Conservation (phyloP, 2,797 vertebrate genomes). For the Gobionotothen gibberifrons region DNA sequence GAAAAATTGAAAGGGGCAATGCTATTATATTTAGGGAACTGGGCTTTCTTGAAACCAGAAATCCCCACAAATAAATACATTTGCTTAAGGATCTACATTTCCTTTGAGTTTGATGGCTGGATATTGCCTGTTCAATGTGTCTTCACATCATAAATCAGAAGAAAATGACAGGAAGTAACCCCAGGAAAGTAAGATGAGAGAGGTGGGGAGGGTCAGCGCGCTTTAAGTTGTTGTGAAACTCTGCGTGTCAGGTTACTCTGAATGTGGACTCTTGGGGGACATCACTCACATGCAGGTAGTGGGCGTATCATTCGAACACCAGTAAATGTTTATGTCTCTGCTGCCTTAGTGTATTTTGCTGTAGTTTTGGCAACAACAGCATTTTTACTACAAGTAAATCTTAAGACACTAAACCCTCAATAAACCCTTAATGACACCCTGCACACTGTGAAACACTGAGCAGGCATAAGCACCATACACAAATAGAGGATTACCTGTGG, state of each 20-base stretch:
- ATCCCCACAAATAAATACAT: background rate
- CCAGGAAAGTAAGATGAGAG: conserved; percentile 19
- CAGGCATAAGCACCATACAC: background rate
- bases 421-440: background rate
- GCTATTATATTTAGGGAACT: background rate
- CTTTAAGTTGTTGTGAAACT: conserved; percentile 65
- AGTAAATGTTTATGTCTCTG: conserved; percentile 9
- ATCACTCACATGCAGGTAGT: conserved; percentile 31
- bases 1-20: background rate
- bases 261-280: conserved; percentile 31
- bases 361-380: background rate
- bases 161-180: conserved; percentile 3
- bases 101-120: background rate
- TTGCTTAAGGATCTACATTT: background rate
- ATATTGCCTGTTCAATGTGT: background rate
- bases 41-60: background rate
- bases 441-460: background rate
- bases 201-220: conserved; percentile 39
- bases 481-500: conserved; percentile 5
- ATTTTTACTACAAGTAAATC: background rate
- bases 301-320: background rate
- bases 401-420: background rate
- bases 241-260: conserved; percentile 66
- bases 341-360: background rate
- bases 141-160: conserved; percentile 9